phyloP scores from a whole-genome alignment of 2,797 vertebrate species.

The Malacoraja senta region DNA sequence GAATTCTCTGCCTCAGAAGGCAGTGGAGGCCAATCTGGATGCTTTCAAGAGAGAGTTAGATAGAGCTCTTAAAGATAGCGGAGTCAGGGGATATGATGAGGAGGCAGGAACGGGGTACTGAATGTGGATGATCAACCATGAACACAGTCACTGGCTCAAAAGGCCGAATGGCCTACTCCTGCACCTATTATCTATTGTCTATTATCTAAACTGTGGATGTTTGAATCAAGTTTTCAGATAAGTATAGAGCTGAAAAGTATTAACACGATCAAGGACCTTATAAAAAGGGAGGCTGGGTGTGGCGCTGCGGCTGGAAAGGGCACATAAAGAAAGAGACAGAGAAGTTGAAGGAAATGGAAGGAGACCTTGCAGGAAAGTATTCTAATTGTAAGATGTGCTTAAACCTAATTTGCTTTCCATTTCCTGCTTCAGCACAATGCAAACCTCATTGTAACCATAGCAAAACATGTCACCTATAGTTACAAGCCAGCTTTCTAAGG shows the following conservation, averaged over 20 bases:
- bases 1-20: no score
- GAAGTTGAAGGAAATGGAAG: background rate
- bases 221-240: background rate
- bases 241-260: background rate
- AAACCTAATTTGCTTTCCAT: background rate
- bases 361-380: background rate
- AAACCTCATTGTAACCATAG: background rate
- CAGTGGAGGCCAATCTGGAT: no score
- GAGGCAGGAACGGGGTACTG: no score
- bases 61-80: no score
- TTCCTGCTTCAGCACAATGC: background rate
- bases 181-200: no score
- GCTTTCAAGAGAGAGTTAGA: no score
- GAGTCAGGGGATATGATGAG: no score
- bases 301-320: background rate
- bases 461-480: background rate
- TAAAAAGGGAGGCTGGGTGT: background rate
- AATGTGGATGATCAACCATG: no score
- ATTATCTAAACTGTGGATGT: background rate
- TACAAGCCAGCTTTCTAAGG: slow-evolving; percentile 1
- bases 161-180: no score
- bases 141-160: no score
- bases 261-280: background rate
- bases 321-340: background rate
- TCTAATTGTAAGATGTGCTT: background rate